Percentiles rank a stretch among this genome's conserved stretches.
Evolutionary conservation across 2,888 invertebrate genomes (phyloP).

Genomic region (Autographa pulchrina): DNA sequence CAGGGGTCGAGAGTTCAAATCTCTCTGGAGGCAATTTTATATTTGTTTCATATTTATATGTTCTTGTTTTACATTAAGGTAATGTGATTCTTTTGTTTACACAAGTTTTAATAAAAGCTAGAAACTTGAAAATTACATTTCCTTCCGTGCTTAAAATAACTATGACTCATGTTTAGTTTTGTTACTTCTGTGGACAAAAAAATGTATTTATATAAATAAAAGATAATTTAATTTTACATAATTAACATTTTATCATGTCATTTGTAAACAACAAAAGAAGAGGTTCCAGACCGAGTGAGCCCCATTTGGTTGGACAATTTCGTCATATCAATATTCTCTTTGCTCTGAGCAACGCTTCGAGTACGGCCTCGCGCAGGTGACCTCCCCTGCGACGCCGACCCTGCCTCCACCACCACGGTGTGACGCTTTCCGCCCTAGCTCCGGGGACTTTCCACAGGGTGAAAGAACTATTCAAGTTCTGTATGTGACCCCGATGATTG

Average conservation of each 20-base stretch:
- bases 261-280: conserved; percentile 42
- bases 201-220: too few relatives aligned
- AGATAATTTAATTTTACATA: too few relatives aligned
- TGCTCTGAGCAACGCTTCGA: conserved; percentile 88
- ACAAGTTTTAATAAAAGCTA: conserved; percentile 28
- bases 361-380: conserved; percentile 72
- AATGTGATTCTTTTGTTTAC: conserved; percentile 39
- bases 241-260: not conserved
- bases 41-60: conserved; percentile 27
- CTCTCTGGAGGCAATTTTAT: conserved; percentile 88
- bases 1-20: conserved; percentile 91
- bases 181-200: too few relatives aligned
- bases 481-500: conserved; percentile 85
- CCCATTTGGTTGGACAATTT: conserved; percentile 84
- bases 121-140: not conserved
- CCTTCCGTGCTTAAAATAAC: not conserved
- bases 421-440: conserved; percentile 86
- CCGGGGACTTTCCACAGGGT: conserved; percentile 90
- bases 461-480: conserved; percentile 75
- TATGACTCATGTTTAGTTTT: too few relatives aligned
- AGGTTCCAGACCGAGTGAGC: conserved; percentile 86
- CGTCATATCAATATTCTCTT: conserved; percentile 81
- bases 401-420: conserved; percentile 78
- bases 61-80: conserved; percentile 28
- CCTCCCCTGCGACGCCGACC: conserved; percentile 78